phyloP scores from a whole-genome alignment of 2,888 invertebrate species.

The Caenorhabditis macrosperma region DNA sequence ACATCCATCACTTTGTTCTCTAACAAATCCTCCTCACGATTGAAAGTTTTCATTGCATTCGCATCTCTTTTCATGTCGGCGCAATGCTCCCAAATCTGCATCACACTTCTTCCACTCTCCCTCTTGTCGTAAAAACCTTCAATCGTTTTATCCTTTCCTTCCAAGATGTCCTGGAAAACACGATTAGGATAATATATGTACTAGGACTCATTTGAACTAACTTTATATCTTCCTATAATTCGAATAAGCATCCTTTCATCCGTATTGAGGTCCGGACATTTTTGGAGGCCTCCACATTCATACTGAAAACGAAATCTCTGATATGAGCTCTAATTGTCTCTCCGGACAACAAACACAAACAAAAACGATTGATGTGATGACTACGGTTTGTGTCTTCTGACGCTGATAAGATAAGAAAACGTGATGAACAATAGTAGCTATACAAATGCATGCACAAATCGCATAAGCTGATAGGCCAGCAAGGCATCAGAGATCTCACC shows the following conservation, averaged over 20 bases:
- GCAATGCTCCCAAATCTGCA: slow-evolving; percentile 79
- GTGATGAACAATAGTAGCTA: too few species aligned
- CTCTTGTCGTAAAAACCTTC: slow-evolving; percentile 76
- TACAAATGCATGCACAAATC: background rate
- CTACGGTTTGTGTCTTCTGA: background rate
- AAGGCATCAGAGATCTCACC: slow-evolving; percentile 47
- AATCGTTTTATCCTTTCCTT: slow-evolving; percentile 72
- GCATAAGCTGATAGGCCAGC: background rate
- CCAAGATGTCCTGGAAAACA: slow-evolving; percentile 67
- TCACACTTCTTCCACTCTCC: slow-evolving; percentile 71
- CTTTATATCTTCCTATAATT: slow-evolving; percentile 76
- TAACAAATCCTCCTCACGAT: slow-evolving; percentile 54
- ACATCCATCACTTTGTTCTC: background rate
- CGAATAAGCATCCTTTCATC: slow-evolving; percentile 78
- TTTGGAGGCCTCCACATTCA: slow-evolving; percentile 76
- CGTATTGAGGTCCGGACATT: slow-evolving; percentile 65
- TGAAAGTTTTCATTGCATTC: slow-evolving; percentile 73
- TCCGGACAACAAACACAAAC: background rate
- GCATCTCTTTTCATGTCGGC: slow-evolving; percentile 74
- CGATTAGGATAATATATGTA: background rate
- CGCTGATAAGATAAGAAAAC: background rate
- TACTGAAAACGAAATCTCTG: slow-evolving; percentile 52
- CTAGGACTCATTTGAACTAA: too few species aligned
- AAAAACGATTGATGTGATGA: background rate
- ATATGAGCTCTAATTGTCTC: background rate